Evolutionary conservation across 2,113 vertebrate species (phyloP).

Genomic region (Xerus inauris): DNA sequence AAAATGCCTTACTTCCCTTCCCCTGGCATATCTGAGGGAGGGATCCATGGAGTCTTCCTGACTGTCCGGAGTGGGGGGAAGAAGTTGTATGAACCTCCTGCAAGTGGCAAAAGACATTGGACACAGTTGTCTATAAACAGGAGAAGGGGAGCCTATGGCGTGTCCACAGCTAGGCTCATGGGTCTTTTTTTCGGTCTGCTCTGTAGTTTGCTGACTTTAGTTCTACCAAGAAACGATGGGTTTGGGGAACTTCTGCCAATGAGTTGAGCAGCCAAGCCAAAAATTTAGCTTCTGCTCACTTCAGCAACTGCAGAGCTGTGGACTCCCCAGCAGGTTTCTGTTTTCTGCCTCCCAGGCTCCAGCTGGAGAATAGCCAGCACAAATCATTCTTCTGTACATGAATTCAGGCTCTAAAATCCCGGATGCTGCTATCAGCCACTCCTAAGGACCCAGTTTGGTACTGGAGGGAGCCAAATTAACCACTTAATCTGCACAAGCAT

Average conservation of each 20-base stretch:
- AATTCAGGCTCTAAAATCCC: neutral
- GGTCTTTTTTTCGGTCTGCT: neutral
- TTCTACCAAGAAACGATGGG: neutral
- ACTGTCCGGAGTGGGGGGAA: neutral
- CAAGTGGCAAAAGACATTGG: neutral
- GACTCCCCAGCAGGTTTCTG: neutral
- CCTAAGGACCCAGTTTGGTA: neutral
- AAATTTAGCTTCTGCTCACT: neutral
- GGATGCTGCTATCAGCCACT: neutral
- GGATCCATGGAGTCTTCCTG: neutral
- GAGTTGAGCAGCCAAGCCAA: neutral
- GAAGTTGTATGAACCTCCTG: neutral
- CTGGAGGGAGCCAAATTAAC: neutral
- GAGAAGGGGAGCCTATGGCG: neutral
- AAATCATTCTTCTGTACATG: neutral
- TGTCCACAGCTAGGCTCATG: accelerated
- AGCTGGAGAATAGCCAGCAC: neutral
- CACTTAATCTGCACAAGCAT: neutral
- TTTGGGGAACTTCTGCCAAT: neutral
- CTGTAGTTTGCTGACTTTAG: neutral
- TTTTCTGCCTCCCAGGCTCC: neutral
- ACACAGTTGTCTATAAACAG: neutral
- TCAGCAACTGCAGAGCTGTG: neutral
- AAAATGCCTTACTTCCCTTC: neutral
- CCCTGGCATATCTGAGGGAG: too few relatives aligned